Evolutionary conservation across 2,797 vertebrate genomes (phyloP), one percentile per base, ranked within the genome.

Genomic region (Falco columbarius): DNA sequence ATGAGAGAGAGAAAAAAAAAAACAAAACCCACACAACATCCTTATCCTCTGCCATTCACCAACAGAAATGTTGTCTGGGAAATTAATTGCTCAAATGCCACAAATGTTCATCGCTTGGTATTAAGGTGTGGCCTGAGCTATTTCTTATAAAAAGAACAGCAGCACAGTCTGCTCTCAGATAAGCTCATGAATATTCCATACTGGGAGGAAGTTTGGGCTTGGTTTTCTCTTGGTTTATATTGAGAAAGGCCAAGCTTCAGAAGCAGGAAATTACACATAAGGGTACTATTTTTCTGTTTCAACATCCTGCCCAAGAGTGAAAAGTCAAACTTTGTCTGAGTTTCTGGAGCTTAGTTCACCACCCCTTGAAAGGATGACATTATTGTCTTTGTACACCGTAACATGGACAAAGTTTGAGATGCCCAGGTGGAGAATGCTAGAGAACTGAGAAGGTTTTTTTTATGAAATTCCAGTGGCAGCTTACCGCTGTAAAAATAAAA

Each of bases 71-170:
- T n/a, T 80, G 52, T 89, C 93, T 86, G 71, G 47, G 83, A 87
- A 97, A 86, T 82, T 67, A 89, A 94, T 94, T 93, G 72, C 70
- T 95, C 46, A 81, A 65, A 97, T 94, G 56, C 82, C 95, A 92
- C 85, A 86, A 90, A 93, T 96, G 72, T 79, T 95, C 68, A 59
- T 58, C 89, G 93, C 85, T 81, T 82, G 76, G 89, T 94, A 93
- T 88, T 95, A 80, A 95, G 96, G 95, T 66, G 95, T 92, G 93
- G 91, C 24, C 91, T 36, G 68, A 90, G 52, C 14, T 88, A 92
- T 90, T 91, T 86, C 70, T 88, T 95, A 86, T 83, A 81, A 73
- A 93, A 95, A 91, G 93, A 90, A 89, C 61, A 85, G 77, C 54
- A 86, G 54, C 63, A 58, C 24, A 86, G 4, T 88, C 59, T 93